phyloP scores from a whole-genome alignment of 2,113 vertebrate species.

The Apodemus sylvaticus region DNA sequence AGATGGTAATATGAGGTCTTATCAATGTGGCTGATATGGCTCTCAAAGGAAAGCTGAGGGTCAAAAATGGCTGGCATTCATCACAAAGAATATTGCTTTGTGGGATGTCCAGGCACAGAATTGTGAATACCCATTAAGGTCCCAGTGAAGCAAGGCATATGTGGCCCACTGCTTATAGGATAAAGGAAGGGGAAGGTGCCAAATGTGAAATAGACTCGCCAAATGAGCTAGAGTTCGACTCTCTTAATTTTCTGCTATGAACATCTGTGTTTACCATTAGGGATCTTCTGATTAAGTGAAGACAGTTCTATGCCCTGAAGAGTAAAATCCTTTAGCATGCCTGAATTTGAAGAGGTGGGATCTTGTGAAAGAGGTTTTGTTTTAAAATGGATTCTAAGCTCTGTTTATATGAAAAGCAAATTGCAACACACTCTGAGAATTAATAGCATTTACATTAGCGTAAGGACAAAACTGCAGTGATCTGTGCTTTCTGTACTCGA shows the following conservation, averaged over 20 bases:
- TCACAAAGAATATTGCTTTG: constrained; percentile 80
- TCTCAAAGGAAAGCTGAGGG: constrained; percentile 82
- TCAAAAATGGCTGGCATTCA: constrained; percentile 85
- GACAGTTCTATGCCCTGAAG: constrained; percentile 1
- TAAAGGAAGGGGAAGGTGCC: constrained; percentile 36
- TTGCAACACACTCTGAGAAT: constrained; percentile 8
- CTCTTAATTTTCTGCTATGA: constrained; percentile 69
- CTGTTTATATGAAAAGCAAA: not conserved
- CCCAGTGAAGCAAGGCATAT: constrained; percentile 71
- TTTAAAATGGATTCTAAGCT: constrained; percentile 44
- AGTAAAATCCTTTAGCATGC: constrained; percentile 42
- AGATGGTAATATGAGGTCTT: constrained; percentile 84
- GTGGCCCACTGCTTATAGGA: constrained; percentile 60
- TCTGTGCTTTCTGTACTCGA: not conserved
- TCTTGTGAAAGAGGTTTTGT: not conserved
- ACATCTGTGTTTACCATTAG: constrained; percentile 60
- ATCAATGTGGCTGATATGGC: constrained; percentile 82
- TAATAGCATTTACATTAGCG: constrained; percentile 35
- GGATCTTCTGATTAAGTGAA: constrained; percentile 37
- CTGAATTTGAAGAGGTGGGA: not conserved
- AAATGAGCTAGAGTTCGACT: constrained; percentile 68
- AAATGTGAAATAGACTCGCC: constrained; percentile 51
- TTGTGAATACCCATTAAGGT: constrained; percentile 79
- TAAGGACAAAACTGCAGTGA: not conserved
- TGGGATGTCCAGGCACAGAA: constrained; percentile 74